Base-by-base conservation (phyloP, 2,797 vertebrate genomes). In the Chelmon rostratus region DNA sequence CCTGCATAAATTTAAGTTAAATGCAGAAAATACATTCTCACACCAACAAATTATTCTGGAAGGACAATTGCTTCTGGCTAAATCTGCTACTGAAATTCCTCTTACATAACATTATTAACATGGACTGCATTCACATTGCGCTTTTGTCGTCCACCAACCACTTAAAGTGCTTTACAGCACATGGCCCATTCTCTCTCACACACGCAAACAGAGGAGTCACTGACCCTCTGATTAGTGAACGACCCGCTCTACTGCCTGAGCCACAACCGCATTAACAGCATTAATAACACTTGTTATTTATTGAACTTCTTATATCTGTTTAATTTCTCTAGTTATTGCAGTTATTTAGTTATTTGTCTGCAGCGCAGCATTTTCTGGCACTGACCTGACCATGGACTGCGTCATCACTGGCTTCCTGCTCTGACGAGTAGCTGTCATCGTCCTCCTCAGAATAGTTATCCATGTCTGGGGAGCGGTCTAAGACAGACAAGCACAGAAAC, bases 401-500 rank as follows among this genome's bases (percentile, higher is more conserved):
- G 1, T 96, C 96, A 71, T 96, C 96, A 35, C 95, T 96, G 85
- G 93, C 96, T 88, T 96, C 95, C 90, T 96, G 96, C 66, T 95
- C 95, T 4, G 96, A 96, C 0, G 96, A 96, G 74, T 95, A 96
- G 87, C 96, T 96, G 90, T 96, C 96, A 44, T 96, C 96, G 35
- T 96, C 96, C 50, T 96, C 96, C 87, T 96, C 96, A 1, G 96
- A 96, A 84, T 96, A 96, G 88, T 96, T 96, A 79, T 96, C 95
- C 91, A 96, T 94, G 80, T 96, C 95, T 67, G 96, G 96, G 63
- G 95, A 96, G 57, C 95, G 95, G 90, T 95, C 94, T 96, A 86
- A 79, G 35, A 54, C 16, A 58, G 59, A 69, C 76, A 38, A 85
- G 61, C 78, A 87, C 49, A 86, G 15, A 65, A 25, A 74, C 15